Evolutionary conservation across 2,888 invertebrate species (phyloP).

Genomic region (Isotomurus palustris): DNA sequence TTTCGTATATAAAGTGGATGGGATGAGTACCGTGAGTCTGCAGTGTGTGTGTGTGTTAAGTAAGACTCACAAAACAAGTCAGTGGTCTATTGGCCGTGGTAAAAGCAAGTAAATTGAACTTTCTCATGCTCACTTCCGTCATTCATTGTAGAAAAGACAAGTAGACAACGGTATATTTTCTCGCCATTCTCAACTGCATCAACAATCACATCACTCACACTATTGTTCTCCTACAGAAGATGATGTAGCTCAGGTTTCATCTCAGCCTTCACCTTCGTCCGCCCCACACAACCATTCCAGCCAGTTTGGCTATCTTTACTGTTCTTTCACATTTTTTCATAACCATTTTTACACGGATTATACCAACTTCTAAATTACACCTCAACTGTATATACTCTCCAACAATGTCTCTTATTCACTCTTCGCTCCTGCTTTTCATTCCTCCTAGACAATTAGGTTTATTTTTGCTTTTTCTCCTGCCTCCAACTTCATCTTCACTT

Average conservation of each 20-base stretch:
- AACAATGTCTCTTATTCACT: no score
- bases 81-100: slow-evolving; percentile 12
- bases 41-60: neutral
- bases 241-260: neutral
- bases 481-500: no score
- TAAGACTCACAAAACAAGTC: neutral
- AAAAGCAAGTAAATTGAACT: slow-evolving; percentile 39
- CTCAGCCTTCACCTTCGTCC: no score
- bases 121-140: slow-evolving; percentile 41
- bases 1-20: neutral
- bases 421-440: no score
- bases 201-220: neutral
- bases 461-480: no score
- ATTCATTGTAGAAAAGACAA: slow-evolving; percentile 31
- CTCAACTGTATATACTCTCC: no score
- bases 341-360: no score
- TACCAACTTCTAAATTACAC: no score
- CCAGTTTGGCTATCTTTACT: no score
- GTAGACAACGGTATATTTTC: slow-evolving; percentile 3
- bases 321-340: no score
- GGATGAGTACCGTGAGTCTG: neutral
- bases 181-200: neutral
- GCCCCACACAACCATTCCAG: no score
- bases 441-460: no score
- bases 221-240: neutral